Base-by-base conservation (phyloP, 2,797 vertebrate genomes). In the Sebastes iracundus region DNA sequence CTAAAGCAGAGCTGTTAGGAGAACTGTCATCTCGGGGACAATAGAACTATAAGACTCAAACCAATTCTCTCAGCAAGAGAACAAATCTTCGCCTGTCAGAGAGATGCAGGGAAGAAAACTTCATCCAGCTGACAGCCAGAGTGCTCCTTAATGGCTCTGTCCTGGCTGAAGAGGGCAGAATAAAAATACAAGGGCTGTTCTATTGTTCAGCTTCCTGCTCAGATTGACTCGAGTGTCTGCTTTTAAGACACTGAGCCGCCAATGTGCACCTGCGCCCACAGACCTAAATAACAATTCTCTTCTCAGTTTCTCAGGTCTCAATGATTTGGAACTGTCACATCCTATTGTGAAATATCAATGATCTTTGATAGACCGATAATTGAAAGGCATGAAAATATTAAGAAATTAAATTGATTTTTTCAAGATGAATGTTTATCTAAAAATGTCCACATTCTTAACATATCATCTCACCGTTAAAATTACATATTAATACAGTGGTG, bases 11-110 rank as follows among this genome's bases (percentile, higher is more conserved):
- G 74, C 86, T 78, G 80, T 88, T 78, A 87, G 80, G 77, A 71
- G 80, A 82, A 75, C 87, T 88, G 85, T 84, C 89, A 89, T 90
- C 84, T 82, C 18, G 61, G 77, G 88, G 61, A 92, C 87, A 91
- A 92, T 78, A 85, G 84, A 82, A 81, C 79, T 61, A 80, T 79
- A 80, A 87, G 75, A 84, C 79, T 86, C 77, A 79, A 81, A 82
- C 75, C 83, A 75, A 89, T 91, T 90, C 81, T 84, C 83, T 83
- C 72, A 63, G 77, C 66, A 79, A 74, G 87, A 86, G 85, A 83
- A 86, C 89, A 92, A 89, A 92, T 92, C 82, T 86, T 72, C 5
- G 10, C 75, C 89, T 89, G 92, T 92, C 90, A 90, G 77, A 82
- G 71, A 82, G 64, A 88, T 52, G 69, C 75, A 66, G 77, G 79